A percentile compares a stretch with the other conserved stretches of the same genome.
Conservation (phyloP, 2,113 vertebrate species). For the Forbesichthys papilliferus region DNA sequence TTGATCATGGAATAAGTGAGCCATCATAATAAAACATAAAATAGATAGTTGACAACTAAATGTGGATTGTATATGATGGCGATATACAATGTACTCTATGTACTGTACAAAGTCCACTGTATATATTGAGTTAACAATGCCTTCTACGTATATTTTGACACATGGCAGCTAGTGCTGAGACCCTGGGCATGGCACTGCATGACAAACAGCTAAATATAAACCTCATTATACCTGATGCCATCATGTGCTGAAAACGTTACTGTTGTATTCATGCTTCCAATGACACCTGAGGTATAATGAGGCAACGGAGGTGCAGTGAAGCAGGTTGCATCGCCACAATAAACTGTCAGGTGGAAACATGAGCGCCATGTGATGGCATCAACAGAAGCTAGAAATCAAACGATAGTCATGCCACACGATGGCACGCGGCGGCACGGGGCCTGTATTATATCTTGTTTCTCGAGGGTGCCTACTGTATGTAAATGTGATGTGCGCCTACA, state of each 20-base stretch:
- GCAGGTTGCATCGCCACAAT: slow-evolving; percentile 48
- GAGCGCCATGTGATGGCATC: slow-evolving; percentile 54
- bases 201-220: slow-evolving; percentile 65
- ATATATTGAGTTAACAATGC: slow-evolving; percentile 21
- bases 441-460: not conserved
- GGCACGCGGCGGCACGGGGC: slow-evolving; percentile 17
- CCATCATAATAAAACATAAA: too few species aligned
- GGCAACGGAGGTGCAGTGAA: slow-evolving; percentile 49
- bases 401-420: slow-evolving; percentile 29
- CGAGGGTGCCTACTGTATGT: too few species aligned
- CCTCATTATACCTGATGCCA: slow-evolving; percentile 60
- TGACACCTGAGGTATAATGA: slow-evolving; percentile 58
- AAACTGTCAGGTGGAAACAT: slow-evolving; percentile 57
- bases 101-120: too few species aligned
- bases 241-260: slow-evolving; percentile 2
- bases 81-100: too few species aligned
- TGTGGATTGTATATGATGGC: too few species aligned
- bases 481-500: not conserved
- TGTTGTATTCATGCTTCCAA: slow-evolving; percentile 25
- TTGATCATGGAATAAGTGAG: too few species aligned
- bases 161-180: slow-evolving; percentile 51
- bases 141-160: slow-evolving; percentile 63
- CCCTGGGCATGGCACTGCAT: slow-evolving; percentile 41
- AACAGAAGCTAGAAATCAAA: slow-evolving; percentile 50
- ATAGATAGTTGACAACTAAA: too few species aligned